Evolutionary conservation across 2,888 invertebrate genomes (phyloP).

Genomic region (Gortyna flavago): DNA sequence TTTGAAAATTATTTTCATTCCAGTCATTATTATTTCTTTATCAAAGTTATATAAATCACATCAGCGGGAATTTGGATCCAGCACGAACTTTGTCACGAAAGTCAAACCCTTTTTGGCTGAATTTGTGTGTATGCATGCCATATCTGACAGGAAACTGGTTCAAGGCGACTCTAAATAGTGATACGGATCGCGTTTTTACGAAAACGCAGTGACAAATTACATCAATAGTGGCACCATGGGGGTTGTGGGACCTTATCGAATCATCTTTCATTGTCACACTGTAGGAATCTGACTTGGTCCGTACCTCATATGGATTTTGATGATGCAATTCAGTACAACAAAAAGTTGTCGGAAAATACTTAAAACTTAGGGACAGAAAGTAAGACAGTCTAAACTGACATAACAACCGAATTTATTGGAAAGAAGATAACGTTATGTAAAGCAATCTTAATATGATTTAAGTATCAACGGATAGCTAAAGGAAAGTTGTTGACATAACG

Average conservation of each 20-base stretch:
- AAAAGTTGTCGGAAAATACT: background rate
- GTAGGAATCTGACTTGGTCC: conserved; percentile 11
- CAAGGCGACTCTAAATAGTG: conserved; percentile 60
- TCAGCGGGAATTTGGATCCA: background rate
- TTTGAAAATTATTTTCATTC: background rate
- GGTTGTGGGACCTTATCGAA: conserved; percentile 40
- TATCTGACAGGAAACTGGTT: conserved; percentile 54
- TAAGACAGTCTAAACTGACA: background rate
- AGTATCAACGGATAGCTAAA: background rate
- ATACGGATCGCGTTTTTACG: conserved; percentile 50
- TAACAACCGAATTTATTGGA: background rate
- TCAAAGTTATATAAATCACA: background rate
- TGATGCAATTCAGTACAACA: background rate
- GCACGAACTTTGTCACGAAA: conserved; percentile 34
- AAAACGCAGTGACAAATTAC: conserved; percentile 55
- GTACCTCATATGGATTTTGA: background rate
- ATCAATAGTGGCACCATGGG: conserved; percentile 26
- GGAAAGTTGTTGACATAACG: conserved; percentile 14
- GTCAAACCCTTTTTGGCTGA: conserved; percentile 22
- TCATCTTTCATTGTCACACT: conserved; percentile 54
- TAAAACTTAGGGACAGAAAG: background rate
- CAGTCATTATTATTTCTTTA: background rate
- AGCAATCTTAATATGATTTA: background rate
- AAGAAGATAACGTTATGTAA: background rate
- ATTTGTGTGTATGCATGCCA: conserved; percentile 45